Evolutionary conservation across 2,113 vertebrate species (phyloP).

Genomic region (Spea multiplicata): DNA sequence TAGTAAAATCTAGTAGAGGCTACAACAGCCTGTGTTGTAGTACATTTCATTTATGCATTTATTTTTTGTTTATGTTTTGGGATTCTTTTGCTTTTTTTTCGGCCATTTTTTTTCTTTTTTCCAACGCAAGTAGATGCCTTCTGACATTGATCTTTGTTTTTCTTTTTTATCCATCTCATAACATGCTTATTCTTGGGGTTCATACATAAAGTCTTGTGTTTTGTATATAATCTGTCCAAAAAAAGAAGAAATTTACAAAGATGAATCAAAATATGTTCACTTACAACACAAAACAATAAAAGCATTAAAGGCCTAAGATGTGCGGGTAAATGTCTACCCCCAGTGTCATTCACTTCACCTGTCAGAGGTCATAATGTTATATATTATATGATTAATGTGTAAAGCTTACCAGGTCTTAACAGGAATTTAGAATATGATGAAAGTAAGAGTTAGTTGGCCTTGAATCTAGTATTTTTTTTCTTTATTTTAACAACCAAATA

Average conservation of each 20-base stretch:
- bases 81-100: slow-evolving; percentile 5
- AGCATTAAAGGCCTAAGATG: background rate
- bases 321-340: too few relatives aligned
- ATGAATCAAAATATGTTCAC: background rate
- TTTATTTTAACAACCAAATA: too few relatives aligned
- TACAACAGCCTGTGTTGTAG: background rate
- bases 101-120: background rate
- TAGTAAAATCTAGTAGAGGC: background rate
- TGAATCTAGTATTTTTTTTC: too few relatives aligned
- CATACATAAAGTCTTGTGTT: slow-evolving; percentile 3
- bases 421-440: too few relatives aligned
- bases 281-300: background rate
- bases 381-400: too few relatives aligned
- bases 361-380: too few relatives aligned
- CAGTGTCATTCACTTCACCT: too few relatives aligned
- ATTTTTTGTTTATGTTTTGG: background rate
- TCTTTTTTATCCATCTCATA: background rate
- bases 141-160: background rate
- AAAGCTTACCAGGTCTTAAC: too few relatives aligned
- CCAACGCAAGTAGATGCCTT: background rate
- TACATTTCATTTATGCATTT: too few relatives aligned
- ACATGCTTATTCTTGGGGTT: slow-evolving; percentile 1
- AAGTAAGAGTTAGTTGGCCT: too few relatives aligned
- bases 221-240: slow-evolving; percentile 12
- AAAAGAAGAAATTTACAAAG: background rate